Evolutionary conservation across 92 coral and sea anemone genomes (phyloP), one percentile per base, ranked within the genome.

Genomic region (Porites rus): DNA sequence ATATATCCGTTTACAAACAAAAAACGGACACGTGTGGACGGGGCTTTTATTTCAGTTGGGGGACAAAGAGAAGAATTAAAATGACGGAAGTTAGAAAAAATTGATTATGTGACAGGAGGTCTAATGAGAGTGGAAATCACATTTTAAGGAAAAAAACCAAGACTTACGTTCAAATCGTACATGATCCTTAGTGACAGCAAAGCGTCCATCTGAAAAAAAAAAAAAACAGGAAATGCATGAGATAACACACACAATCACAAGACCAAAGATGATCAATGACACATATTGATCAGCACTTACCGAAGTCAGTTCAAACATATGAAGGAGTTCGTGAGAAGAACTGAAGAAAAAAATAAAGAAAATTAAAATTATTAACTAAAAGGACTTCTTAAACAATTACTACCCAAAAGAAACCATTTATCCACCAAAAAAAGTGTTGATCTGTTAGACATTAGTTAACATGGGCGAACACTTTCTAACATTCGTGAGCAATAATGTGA

Each of bases 91-190:
- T 28, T 28, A 28, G 31, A 28, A 28, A 28, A 28, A 28, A 2
- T 1, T 28, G 31, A 28, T 28, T 28, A 28, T 28, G 31, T 28
- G 31, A 28, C 31, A 28, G 31, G 16, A 56, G 61, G 11, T 9
- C 61, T 10, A 2, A 1, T 0, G 61, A 10, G 3, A 56, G 61
- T 56, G 61, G 61, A 56, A 56, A 56, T 56, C 16, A 56, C 11
- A 10, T 56, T 9, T 19, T 66, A 18, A 9, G 1, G 3, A 2
- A 66, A 68, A 19, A 21, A 10, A 38, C 6, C 19, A 76, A 70
- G 43, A 93, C 99, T 80, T 91, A 96, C 99, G 86, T 95, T 95
- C 25, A 97, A 90, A 63, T 97, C 99, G 75, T 97, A 97, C 99
- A 97, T 97, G 77, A 97, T 95, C 80, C 97, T 87, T 61, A 97